Base-by-base conservation (phyloP, 2,888 invertebrate genomes). In the Metopia argyrocephala region DNA sequence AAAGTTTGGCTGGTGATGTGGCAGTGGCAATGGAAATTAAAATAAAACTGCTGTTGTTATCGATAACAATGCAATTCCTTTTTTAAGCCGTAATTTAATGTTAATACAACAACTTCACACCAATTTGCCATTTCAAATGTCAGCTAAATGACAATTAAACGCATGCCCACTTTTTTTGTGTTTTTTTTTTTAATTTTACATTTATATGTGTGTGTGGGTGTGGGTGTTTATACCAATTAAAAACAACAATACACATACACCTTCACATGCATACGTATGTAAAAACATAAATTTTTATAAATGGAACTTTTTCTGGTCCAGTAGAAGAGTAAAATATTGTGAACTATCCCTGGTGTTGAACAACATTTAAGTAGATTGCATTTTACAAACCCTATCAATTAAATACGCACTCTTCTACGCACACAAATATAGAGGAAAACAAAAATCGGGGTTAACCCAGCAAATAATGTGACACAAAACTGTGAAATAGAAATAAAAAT, bases 121-220 rank as follows among this genome's bases (percentile, higher is more conserved):
- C 83, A 84, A 84, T 84, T 84, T 83, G 83, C 83, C 83, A 83
- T 84, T 84, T 86, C 82, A 81, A 84, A 83, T 85, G 85, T 85
- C 85, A 82, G 84, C 85, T 85, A 84, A 84, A 82, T 84, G 83
- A 81, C 84, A 84, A 85, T 85, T 82, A 82, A 82, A 76, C 65
- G 83, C 83, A 83, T 80, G 66, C 76, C 73, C 73, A 79, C 78
- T 78, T 73, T 71, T 61, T 50, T 28, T 31, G 23, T 45, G 50
- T 5, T 52, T 50, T 28, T 31, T 23, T 45, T 28, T 5, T 52
- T 15, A 20, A 7, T 20, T 62, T 28, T 9, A 31, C 9, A 2
- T 31, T 9, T 31, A 12, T 28, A 28, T 28, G 28, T 28, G 12
- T 31, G 7, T 5, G n/a, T 38, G 12, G 12, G 50, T 56, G 21